A percentile compares a stretch with the other conserved stretches of the same genome.
Conservation (phyloP, 2,888 invertebrate genomes). For the Chaitophorus viminalis region DNA sequence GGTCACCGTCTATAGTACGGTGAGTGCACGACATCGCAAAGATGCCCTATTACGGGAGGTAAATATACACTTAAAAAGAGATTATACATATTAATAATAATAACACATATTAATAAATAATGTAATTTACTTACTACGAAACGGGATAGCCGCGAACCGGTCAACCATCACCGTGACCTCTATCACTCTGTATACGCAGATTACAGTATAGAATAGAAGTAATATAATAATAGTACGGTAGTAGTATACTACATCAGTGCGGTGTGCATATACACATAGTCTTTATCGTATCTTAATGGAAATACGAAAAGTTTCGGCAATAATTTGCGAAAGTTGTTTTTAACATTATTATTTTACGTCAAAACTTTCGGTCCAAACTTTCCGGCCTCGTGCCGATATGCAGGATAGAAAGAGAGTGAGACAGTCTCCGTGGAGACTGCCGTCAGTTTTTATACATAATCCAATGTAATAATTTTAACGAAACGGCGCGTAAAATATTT, state of each 20-base stretch:
- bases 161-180: not conserved
- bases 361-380: conserved; percentile 56
- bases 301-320: conserved; percentile 59
- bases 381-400: not conserved
- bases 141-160: not conserved
- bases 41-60: not conserved
- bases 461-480: conserved; percentile 55
- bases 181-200: too few relatives aligned
- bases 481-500: conserved; percentile 58
- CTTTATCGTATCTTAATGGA: conserved; percentile 60
- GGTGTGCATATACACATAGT: not conserved
- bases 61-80: not conserved
- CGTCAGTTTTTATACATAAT: conserved; percentile 39
- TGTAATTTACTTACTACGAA: not conserved
- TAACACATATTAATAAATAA: too few relatives aligned
- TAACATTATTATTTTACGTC: conserved; percentile 60
- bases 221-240: not conserved
- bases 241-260: not conserved
- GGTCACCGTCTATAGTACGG: not conserved
- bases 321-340: conserved; percentile 61
- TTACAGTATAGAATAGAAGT: not conserved
- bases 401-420: not conserved
- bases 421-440: not conserved
- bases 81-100: too few relatives aligned
- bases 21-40: not conserved